These are phyloP conservation scores for Lycocorax pyrrhopterus DNA, from an alignment of 2,113 vertebrate species.

Conservation along the genomic window DNA sequence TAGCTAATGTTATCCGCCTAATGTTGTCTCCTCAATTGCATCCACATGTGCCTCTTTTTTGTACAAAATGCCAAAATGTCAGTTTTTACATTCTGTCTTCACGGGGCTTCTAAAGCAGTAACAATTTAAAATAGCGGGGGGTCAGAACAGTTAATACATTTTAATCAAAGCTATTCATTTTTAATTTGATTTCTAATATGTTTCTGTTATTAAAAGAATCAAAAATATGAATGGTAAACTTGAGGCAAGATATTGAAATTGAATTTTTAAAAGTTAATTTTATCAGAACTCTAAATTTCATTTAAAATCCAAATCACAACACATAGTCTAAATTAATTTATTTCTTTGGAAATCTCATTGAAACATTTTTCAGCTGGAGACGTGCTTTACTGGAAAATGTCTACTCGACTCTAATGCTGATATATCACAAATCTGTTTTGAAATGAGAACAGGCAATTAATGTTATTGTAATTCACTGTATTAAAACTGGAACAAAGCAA, in stretches of 20 bases:
- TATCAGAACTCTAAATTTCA: neutral
- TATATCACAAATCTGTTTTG: neutral
- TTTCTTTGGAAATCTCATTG: neutral
- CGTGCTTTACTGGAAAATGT: neutral
- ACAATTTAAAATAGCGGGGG: neutral
- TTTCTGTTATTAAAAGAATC: neutral
- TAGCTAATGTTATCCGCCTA: neutral
- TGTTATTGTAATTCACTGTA: neutral
- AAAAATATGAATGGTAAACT: neutral
- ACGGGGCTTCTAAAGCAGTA: neutral
- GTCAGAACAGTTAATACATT: neutral
- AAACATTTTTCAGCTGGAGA: neutral
- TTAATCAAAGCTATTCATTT: neutral
- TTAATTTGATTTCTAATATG: neutral
- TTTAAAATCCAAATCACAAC: neutral
- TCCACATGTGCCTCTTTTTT: neutral
- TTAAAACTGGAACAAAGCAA: conserved; percentile 15
- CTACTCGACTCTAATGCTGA: neutral
- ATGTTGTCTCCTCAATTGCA: neutral
- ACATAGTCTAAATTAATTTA: neutral
- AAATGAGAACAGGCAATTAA: neutral
- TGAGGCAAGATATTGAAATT: neutral
- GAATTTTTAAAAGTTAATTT: neutral
- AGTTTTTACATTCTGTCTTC: neutral
- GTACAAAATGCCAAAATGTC: neutral